Percentiles rank a stretch among this genome's conserved stretches.
phyloP scores from a whole-genome alignment of 2,113 vertebrate genomes.

The Nicator chloris region DNA sequence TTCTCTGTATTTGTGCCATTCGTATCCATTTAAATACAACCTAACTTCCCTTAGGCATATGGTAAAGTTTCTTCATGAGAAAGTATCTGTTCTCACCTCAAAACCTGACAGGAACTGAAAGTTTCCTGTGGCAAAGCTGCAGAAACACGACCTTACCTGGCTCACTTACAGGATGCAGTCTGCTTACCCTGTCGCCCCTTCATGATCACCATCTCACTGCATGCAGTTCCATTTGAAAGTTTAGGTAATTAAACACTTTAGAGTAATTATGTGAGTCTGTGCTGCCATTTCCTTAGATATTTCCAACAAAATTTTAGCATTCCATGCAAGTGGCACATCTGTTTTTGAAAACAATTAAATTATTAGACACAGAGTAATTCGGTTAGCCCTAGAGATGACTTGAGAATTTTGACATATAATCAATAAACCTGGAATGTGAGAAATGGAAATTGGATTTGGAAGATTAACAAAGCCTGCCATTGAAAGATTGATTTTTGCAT shows the following conservation, averaged over 20 bases:
- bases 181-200: neutral
- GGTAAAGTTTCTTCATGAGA: neutral
- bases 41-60: neutral
- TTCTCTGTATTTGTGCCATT: neutral
- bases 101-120: neutral
- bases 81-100: neutral
- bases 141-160: neutral
- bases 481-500: conserved; percentile 56
- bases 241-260: conserved; percentile 11
- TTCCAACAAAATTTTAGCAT: conserved; percentile 62
- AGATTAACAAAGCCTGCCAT: conserved; percentile 57
- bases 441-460: conserved; percentile 63
- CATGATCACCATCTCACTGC: neutral
- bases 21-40: neutral
- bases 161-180: rapidly evolving
- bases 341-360: conserved; percentile 72
- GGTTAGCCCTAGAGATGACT: conserved; percentile 58
- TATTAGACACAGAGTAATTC: conserved; percentile 69
- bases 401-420: conserved; percentile 60
- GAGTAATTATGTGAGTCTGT: neutral
- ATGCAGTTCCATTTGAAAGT: neutral
- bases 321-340: conserved; percentile 67
- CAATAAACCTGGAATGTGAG: conserved; percentile 69
- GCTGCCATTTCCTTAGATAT: conserved; percentile 56
- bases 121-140: neutral